Evolutionary conservation across 2,113 vertebrate genomes (phyloP).

Genomic region (Phylloscopus trochiloides): DNA sequence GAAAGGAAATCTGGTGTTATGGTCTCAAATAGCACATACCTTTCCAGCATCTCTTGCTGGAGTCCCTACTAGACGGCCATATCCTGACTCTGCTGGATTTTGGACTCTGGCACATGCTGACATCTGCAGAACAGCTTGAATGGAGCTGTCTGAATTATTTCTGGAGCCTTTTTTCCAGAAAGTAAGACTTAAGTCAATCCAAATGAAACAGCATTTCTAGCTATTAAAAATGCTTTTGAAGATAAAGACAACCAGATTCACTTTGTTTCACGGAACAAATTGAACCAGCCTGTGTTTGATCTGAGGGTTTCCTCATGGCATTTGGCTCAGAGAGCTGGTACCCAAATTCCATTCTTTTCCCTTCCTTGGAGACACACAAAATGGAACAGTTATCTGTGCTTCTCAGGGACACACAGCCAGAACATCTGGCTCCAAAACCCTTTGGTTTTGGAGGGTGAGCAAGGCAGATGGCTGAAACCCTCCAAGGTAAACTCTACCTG

Average conservation of each 20-base stretch:
- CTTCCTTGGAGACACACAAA: not conserved
- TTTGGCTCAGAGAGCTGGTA: not conserved
- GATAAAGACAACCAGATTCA: not conserved
- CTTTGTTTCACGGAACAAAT: not conserved
- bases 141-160: not conserved
- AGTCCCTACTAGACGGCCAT: not conserved
- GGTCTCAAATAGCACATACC: not conserved
- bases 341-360: not conserved
- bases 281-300: not conserved
- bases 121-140: slow-evolving; percentile 48
- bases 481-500: not conserved
- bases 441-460: not conserved
- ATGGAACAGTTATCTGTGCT: not conserved
- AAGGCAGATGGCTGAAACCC: not conserved
- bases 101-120: not conserved
- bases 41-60: slow-evolving; percentile 28
- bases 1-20: slow-evolving; percentile 39
- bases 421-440: not conserved
- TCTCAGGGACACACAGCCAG: not conserved
- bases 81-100: slow-evolving; percentile 10
- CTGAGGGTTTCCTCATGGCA: not conserved
- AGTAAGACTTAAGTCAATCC: not conserved
- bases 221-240: slow-evolving; percentile 27
- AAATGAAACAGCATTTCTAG: slow-evolving; percentile 12
- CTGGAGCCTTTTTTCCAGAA: slow-evolving; percentile 29